Conservation (phyloP, 2,888 invertebrate genomes). For the Perdita meconis region DNA sequence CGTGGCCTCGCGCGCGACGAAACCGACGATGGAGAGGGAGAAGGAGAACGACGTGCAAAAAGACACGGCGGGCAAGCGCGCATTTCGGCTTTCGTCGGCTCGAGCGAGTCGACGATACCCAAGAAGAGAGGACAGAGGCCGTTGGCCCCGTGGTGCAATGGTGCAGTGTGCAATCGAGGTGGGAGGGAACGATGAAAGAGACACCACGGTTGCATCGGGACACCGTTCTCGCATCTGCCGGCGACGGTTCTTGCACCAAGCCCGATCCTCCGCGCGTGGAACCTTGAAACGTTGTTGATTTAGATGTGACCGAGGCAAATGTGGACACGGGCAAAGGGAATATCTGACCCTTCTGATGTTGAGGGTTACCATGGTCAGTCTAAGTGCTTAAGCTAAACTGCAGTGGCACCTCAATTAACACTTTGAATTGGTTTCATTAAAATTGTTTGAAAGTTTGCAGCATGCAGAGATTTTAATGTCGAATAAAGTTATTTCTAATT, state of each 20-base stretch:
- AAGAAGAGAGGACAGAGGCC: conserved; percentile 68
- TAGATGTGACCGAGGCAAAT: conserved; percentile 29
- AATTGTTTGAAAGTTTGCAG: no score
- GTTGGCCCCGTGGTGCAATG: conserved; percentile 76
- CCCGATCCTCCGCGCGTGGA: conserved; percentile 55
- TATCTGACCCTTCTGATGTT: no score
- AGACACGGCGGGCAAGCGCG: conserved; percentile 11
- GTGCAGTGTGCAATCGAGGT: conserved; percentile 77
- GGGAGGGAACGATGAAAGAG: conserved; percentile 7
- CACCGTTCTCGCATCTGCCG: conserved; percentile 15
- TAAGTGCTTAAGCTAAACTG: no score
- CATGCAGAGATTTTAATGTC: no score
- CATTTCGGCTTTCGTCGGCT: conserved; percentile 42
- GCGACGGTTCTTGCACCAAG: conserved; percentile 27
- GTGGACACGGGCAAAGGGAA: conserved; percentile 21
- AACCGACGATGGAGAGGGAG: neutral
- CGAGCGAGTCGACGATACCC: conserved; percentile 64
- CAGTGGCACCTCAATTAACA: no score
- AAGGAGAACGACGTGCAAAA: conserved; percentile 27
- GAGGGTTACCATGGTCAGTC: no score
- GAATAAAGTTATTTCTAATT: no score
- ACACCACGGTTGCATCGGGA: neutral
- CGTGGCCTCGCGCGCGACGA: conserved; percentile 10
- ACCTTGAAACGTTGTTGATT: conserved; percentile 73
- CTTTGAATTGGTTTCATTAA: no score